Evolutionary conservation across 2,113 vertebrate genomes (phyloP).

Genomic region (Pipra filicauda): DNA sequence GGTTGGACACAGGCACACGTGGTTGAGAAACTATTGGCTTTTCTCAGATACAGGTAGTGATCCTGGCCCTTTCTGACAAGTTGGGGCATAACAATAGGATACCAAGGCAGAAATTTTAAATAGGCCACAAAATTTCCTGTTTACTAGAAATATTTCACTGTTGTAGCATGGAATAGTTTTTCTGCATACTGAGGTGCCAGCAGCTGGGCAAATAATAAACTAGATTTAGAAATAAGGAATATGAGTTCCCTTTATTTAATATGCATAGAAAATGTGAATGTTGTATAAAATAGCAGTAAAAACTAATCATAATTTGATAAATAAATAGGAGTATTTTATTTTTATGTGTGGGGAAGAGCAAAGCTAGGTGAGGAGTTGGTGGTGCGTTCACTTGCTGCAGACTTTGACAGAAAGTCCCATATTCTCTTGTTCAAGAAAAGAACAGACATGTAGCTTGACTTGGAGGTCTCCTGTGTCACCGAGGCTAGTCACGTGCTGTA

Average conservation of each 20-base stretch:
- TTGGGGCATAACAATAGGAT: accelerated
- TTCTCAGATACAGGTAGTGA: neutral
- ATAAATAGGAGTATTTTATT: neutral
- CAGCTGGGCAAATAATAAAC: neutral
- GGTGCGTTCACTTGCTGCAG: neutral
- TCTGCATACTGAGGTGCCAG: neutral
- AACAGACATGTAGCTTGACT: neutral
- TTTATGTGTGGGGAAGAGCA: neutral
- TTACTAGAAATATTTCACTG: neutral
- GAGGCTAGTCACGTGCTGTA: neutral
- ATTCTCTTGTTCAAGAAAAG: neutral
- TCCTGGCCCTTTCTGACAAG: neutral
- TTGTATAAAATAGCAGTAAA: neutral
- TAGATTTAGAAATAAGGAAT: neutral
- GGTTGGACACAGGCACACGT: neutral
- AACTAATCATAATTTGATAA: neutral
- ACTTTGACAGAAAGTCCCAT: neutral
- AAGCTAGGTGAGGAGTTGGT: neutral
- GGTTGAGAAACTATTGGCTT: neutral
- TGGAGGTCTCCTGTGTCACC: neutral
- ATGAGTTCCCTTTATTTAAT: neutral
- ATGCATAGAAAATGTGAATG: neutral
- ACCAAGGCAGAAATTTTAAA: neutral
- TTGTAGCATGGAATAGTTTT: neutral
- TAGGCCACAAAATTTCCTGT: neutral